phyloP scores from a whole-genome alignment of 2,888 invertebrate species.

The Tyria jacobaeae region DNA sequence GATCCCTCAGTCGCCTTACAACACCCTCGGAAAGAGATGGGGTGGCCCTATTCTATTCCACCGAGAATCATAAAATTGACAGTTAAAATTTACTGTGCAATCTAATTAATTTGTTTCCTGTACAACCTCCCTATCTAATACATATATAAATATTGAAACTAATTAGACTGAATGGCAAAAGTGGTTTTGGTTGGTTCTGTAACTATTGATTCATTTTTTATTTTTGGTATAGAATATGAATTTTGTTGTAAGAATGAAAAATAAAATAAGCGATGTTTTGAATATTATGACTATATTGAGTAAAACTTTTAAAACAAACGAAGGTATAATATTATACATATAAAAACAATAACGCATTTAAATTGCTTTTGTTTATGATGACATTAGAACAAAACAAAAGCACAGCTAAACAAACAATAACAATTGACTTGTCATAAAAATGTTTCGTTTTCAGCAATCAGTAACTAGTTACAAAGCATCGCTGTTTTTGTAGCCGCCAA shows the following conservation, averaged over 20 bases:
- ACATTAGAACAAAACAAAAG: conserved; percentile 9
- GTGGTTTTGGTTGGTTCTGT: no score
- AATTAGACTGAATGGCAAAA: no score
- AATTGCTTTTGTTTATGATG: neutral
- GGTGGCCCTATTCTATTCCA: no score
- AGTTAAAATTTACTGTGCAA: no score
- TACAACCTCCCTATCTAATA: no score
- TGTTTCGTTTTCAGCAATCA: neutral
- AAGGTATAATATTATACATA: neutral
- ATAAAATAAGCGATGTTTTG: neutral
- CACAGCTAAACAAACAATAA: neutral
- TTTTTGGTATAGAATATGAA: neutral
- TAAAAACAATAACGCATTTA: neutral
- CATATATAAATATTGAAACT: no score
- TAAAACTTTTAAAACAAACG: no score
- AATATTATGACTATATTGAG: neutral
- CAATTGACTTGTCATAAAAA: conserved; percentile 1
- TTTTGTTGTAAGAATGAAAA: neutral
- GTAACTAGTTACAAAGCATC: conserved; percentile 10
- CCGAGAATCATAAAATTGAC: no score
- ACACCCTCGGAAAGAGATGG: no score
- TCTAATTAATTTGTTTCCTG: no score
- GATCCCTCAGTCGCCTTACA: no score
- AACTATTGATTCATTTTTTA: no score
- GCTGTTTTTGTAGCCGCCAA: conserved; percentile 26